Evolutionary conservation across 2,113 vertebrate genomes (phyloP).

Genomic region (Elephantulus edwardii): DNA sequence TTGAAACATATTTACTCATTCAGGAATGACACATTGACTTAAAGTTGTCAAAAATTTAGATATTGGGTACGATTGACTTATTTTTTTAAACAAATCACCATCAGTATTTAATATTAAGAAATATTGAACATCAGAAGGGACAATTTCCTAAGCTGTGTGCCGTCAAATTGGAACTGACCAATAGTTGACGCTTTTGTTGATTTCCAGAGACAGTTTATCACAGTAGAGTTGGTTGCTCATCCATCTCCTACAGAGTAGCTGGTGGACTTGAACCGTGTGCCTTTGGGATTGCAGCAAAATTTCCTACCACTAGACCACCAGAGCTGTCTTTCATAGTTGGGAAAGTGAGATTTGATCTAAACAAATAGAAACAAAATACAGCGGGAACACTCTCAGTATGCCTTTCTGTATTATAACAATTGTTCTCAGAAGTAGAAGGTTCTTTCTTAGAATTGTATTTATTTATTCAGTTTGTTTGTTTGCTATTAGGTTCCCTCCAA

Average conservation of each 20-base stretch:
- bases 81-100: neutral
- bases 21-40: neutral
- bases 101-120: neutral
- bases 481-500: too few relatives aligned
- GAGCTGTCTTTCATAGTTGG: neutral
- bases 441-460: neutral
- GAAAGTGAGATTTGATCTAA: neutral
- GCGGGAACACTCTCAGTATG: neutral
- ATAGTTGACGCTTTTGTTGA: too few relatives aligned
- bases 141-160: too few relatives aligned
- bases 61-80: neutral
- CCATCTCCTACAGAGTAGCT: too few relatives aligned
- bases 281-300: too few relatives aligned
- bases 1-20: slow-evolving; percentile 18
- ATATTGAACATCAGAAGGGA: neutral
- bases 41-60: neutral
- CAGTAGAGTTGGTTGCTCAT: too few relatives aligned
- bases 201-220: too few relatives aligned
- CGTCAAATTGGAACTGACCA: too few relatives aligned
- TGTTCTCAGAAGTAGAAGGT: neutral
- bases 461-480: too few relatives aligned
- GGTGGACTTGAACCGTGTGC: too few relatives aligned
- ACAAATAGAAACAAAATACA: neutral
- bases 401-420: neutral
- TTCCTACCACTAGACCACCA: too few relatives aligned